A percentile compares a stretch with the other conserved stretches of the same genome.
phyloP scores from a whole-genome alignment of 2,797 vertebrate species.

The Hippopotamyrus pictus region DNA sequence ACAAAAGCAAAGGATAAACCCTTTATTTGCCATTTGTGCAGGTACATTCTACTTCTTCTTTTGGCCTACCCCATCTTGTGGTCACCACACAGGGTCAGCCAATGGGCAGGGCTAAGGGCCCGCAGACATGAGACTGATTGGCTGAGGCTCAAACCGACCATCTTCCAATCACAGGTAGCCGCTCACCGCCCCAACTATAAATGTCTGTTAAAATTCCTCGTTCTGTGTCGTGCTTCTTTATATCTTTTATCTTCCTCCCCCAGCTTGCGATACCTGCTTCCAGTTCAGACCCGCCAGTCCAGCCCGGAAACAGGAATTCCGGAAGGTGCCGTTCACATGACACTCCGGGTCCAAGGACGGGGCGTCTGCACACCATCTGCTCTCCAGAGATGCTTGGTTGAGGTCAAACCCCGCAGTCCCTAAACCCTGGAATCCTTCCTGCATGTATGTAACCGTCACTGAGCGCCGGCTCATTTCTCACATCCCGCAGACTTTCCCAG shows the following conservation, averaged over 20 bases:
- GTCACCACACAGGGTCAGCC: background rate
- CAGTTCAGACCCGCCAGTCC: background rate
- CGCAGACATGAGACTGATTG: background rate
- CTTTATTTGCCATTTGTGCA: background rate
- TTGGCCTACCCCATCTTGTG: background rate
- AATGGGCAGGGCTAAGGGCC: background rate
- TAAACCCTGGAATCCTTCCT: background rate
- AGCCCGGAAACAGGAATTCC: background rate
- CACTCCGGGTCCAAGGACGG: background rate
- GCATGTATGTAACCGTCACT: background rate
- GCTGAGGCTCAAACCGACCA: background rate
- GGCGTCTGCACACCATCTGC: background rate
- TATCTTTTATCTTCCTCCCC: background rate
- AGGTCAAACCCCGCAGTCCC: background rate
- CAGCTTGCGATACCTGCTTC: background rate
- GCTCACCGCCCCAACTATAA: background rate
- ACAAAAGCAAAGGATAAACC: background rate
- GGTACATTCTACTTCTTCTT: background rate
- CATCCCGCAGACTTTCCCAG: background rate
- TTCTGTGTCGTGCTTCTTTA: background rate
- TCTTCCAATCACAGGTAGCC: background rate
- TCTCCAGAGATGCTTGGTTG: background rate
- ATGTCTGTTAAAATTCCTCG: background rate
- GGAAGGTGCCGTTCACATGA: background rate
- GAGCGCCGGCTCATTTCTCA: background rate